A percentile compares a stretch with the other conserved stretches of the same genome.
Evolutionary conservation across 2,797 vertebrate genomes (phyloP).

Genomic region (Pogoniulus pusillus): DNA sequence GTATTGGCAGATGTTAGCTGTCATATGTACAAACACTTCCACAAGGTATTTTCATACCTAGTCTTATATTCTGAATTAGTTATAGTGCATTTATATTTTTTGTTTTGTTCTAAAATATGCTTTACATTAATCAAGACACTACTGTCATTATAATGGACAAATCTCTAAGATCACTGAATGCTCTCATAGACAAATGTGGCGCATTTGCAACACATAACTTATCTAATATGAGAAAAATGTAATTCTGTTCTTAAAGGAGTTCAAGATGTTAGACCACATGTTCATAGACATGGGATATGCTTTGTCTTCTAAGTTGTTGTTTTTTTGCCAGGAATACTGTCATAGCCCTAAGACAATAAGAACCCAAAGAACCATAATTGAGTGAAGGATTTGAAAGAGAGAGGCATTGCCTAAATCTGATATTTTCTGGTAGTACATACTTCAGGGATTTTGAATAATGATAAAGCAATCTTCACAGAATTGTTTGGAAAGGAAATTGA

Average conservation of each 20-base stretch:
- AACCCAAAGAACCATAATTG: background rate
- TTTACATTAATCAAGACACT: background rate
- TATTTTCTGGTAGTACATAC: background rate
- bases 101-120: background rate
- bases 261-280: conserved; percentile 38
- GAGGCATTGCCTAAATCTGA: background rate
- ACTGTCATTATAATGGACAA: background rate
- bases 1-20: background rate
- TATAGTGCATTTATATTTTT: background rate
- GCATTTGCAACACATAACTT: background rate
- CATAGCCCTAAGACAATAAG: background rate
- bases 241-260: conserved; percentile 11
- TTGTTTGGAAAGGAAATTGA: background rate
- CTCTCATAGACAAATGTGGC: conserved; percentile 6
- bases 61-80: background rate
- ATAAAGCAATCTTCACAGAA: background rate
- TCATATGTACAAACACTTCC: background rate
- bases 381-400: background rate
- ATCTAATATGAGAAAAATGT: conserved; percentile 14
- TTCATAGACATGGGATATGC: background rate
- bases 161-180: background rate
- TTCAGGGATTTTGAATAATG: background rate
- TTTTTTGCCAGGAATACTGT: background rate
- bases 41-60: background rate
- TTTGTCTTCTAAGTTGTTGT: background rate